Evolutionary conservation across 2,888 invertebrate species (phyloP).

Genomic region (Heliconius charithonia): DNA sequence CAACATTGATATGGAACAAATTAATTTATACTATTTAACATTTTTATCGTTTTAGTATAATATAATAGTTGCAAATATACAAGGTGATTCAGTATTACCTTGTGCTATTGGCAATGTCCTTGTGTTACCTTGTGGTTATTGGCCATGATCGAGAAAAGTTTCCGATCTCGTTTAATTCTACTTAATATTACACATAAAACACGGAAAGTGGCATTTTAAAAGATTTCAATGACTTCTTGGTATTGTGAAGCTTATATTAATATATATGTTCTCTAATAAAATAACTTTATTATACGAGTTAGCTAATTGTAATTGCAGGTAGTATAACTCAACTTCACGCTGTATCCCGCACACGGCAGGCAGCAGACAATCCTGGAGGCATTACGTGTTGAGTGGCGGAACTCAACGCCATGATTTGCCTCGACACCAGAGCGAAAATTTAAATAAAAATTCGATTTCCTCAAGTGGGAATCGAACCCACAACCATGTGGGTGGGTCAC

Average conservation of each 20-base stretch:
- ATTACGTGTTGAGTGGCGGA: too few relatives aligned
- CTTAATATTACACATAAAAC: not conserved
- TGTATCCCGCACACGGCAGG: too few relatives aligned
- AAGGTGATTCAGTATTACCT: not conserved
- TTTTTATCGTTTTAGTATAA: not conserved
- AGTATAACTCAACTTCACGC: too few relatives aligned
- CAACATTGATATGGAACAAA: not conserved
- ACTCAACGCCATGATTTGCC: too few relatives aligned
- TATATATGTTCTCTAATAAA: not conserved
- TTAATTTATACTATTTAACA: not conserved
- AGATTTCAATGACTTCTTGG: not conserved
- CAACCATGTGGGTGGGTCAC: too few relatives aligned
- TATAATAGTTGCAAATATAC: not conserved
- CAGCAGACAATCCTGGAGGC: too few relatives aligned
- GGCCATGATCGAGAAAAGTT: not conserved
- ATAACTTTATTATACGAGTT: not conserved
- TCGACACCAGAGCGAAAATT: too few relatives aligned
- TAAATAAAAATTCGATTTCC: too few relatives aligned
- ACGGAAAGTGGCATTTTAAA: not conserved
- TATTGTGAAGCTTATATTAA: not conserved
- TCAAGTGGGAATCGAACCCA: too few relatives aligned
- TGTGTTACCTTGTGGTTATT: not conserved
- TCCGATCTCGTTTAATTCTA: not conserved
- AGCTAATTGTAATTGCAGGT: not conserved
- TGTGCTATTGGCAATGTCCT: not conserved